Evolutionary conservation across 2,797 vertebrate species (phyloP).

Genomic region (Argya squamiceps): DNA sequence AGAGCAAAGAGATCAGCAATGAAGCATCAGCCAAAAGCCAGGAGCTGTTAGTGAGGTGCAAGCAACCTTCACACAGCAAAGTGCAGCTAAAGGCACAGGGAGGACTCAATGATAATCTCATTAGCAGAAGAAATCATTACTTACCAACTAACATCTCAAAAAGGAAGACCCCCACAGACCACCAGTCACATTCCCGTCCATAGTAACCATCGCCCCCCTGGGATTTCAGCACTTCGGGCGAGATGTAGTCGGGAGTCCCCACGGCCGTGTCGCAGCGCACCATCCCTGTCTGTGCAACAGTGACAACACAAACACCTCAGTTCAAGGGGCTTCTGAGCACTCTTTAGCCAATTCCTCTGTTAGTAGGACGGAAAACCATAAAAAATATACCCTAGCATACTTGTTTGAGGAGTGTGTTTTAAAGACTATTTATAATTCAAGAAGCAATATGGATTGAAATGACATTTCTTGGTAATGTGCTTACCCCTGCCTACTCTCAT

Average conservation of each 20-base stretch:
- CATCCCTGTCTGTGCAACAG: slow-evolving; percentile 90
- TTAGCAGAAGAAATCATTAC: slow-evolving; percentile 63
- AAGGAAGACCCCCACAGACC: slow-evolving; percentile 98
- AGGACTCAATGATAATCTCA: not conserved
- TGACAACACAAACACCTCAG: not conserved
- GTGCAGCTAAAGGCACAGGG: not conserved
- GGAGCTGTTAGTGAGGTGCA: not conserved
- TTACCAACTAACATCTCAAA: slow-evolving; percentile 98
- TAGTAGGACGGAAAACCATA: not conserved
- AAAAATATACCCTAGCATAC: not conserved
- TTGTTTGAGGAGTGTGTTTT: not conserved
- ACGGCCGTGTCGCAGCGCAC: slow-evolving; percentile 97
- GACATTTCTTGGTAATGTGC: not conserved
- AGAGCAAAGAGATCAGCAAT: not conserved
- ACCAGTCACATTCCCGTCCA: slow-evolving; percentile 98
- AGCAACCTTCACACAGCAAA: not conserved
- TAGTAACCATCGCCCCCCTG: slow-evolving; percentile 97
- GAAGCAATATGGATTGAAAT: not conserved
- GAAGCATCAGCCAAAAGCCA: not conserved
- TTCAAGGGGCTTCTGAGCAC: not conserved
- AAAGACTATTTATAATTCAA: not conserved
- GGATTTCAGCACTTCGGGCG: slow-evolving; percentile 94
- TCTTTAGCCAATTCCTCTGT: not conserved
- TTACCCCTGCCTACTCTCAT: not conserved
- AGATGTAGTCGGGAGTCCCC: slow-evolving; percentile 98